Evolutionary conservation across 2,888 invertebrate species (phyloP).

Genomic region (Drosophila merina): DNA sequence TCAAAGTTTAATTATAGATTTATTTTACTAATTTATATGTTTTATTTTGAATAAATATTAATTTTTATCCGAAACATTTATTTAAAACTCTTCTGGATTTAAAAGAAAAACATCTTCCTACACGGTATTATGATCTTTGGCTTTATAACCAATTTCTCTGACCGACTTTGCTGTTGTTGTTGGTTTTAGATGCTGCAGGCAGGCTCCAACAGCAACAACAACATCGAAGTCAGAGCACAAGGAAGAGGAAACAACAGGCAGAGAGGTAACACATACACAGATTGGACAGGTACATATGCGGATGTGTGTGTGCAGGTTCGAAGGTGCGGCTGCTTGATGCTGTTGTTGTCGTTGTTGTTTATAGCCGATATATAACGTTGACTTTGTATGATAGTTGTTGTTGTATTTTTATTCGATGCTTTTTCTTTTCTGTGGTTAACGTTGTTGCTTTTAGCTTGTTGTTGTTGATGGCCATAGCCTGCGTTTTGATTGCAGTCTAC

Average conservation of each 20-base stretch:
- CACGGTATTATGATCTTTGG: slow-evolving; percentile 2
- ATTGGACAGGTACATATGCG: slow-evolving; percentile 28
- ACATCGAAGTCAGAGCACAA: slow-evolving; percentile 20
- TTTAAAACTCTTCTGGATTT: background rate
- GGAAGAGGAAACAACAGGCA: slow-evolving; percentile 53
- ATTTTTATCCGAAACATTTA: background rate
- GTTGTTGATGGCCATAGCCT: slow-evolving; percentile 67
- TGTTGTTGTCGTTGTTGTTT: slow-evolving; percentile 51
- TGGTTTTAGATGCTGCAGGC: slow-evolving; percentile 38
- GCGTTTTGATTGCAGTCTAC: slow-evolving; percentile 74
- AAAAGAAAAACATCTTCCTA: background rate
- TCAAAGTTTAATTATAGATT: too few species aligned
- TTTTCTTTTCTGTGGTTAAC: slow-evolving; percentile 65
- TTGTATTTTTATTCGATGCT: slow-evolving; percentile 45
- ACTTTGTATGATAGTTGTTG: slow-evolving; percentile 57
- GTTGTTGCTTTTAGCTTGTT: slow-evolving; percentile 42
- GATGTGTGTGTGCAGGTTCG: slow-evolving; percentile 37
- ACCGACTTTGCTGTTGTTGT: slow-evolving; percentile 21
- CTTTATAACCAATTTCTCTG: slow-evolving; percentile 8
- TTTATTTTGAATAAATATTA: background rate
- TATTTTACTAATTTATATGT: too few species aligned
- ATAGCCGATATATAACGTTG: slow-evolving; percentile 65
- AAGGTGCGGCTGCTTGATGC: slow-evolving; percentile 69
- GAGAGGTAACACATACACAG: slow-evolving; percentile 35
- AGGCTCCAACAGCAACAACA: slow-evolving; percentile 22